Evolutionary conservation across 2,888 invertebrate genomes (phyloP).

Genomic region (Eristalinus sepulchralis): DNA sequence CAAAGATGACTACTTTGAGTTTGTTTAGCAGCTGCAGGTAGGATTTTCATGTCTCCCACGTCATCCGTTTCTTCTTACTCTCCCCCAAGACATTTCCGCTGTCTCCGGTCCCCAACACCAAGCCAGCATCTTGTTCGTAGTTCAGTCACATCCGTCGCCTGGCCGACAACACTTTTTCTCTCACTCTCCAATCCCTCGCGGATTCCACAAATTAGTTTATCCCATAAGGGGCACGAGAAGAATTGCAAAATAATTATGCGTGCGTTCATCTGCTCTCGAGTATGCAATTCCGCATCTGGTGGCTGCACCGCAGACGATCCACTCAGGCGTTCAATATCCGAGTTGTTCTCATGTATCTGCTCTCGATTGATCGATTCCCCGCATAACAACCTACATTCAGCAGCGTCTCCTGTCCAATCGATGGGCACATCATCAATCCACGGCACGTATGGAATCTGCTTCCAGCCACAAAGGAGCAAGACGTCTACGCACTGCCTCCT

Average conservation of each 20-base stretch:
- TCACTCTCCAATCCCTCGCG: constrained; percentile 8
- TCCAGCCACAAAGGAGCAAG: constrained; percentile 12
- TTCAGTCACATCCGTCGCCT: neutral
- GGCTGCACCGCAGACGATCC: constrained; percentile 15
- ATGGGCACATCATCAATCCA: constrained; percentile 50
- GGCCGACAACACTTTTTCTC: constrained; percentile 31
- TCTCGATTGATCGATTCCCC: constrained; percentile 21
- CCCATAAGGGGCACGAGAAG: constrained; percentile 48
- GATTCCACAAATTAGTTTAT: constrained; percentile 63
- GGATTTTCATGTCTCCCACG: too few species aligned
- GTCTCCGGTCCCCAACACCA: neutral
- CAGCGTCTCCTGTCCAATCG: constrained; percentile 23
- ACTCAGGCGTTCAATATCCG: neutral
- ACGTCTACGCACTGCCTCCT: constrained; percentile 25
- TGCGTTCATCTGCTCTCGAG: constrained; percentile 18
- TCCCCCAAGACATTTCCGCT: neutral
- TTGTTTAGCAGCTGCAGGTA: too few species aligned
- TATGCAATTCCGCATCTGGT: constrained; percentile 54
- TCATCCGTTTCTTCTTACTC: too few species aligned
- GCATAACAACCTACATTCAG: constrained; percentile 53
- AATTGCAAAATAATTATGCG: constrained; percentile 59
- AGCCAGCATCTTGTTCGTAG: neutral
- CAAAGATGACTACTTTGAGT: too few species aligned
- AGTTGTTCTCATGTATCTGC: neutral
- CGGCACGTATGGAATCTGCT: constrained; percentile 46